These are phyloP conservation scores for Carassius carassius DNA, from an alignment of 2,113 vertebrate species.

Conservation along the genomic window DNA sequence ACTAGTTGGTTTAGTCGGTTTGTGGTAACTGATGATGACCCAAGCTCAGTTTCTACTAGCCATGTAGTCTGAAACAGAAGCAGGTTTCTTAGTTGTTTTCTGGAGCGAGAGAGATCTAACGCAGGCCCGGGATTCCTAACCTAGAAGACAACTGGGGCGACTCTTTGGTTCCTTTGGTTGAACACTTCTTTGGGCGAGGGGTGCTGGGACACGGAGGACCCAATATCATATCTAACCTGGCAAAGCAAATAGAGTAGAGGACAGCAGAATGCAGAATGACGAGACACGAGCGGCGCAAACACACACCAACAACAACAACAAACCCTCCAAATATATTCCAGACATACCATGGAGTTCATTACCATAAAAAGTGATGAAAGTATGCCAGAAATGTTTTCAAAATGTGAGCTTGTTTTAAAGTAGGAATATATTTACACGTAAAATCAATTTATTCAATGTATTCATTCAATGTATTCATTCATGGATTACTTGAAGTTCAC, in stretches of 20 bases:
- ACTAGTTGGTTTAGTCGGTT: neutral
- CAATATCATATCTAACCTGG: slow-evolving; percentile 97
- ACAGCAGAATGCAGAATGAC: slow-evolving; percentile 81
- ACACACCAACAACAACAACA: slow-evolving; percentile 54
- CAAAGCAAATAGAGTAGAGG: slow-evolving; percentile 86
- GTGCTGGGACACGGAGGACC: slow-evolving; percentile 89
- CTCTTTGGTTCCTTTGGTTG: slow-evolving; percentile 86
- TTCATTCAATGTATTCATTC: too few species aligned
- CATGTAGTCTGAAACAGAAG: slow-evolving; percentile 78
- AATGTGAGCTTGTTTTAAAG: slow-evolving; percentile 40
- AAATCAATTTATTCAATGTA: slow-evolving; percentile 21
- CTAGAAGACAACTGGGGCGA: slow-evolving; percentile 88
- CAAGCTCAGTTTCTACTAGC: slow-evolving; percentile 52
- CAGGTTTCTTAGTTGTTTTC: slow-evolving; percentile 64
- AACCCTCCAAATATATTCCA: slow-evolving; percentile 59
- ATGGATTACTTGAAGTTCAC: neutral
- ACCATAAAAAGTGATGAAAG: slow-evolving; percentile 46
- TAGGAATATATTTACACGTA: slow-evolving; percentile 69
- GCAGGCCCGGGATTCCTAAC: slow-evolving; percentile 81
- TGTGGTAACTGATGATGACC: too few species aligned
- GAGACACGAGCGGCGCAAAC: slow-evolving; percentile 61
- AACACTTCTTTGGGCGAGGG: slow-evolving; percentile 92
- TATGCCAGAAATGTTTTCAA: slow-evolving; percentile 24
- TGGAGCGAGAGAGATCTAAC: slow-evolving; percentile 54
- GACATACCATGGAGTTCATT: slow-evolving; percentile 6